Conservation (phyloP, 2,888 invertebrate species). For the Eudemis profundana region DNA sequence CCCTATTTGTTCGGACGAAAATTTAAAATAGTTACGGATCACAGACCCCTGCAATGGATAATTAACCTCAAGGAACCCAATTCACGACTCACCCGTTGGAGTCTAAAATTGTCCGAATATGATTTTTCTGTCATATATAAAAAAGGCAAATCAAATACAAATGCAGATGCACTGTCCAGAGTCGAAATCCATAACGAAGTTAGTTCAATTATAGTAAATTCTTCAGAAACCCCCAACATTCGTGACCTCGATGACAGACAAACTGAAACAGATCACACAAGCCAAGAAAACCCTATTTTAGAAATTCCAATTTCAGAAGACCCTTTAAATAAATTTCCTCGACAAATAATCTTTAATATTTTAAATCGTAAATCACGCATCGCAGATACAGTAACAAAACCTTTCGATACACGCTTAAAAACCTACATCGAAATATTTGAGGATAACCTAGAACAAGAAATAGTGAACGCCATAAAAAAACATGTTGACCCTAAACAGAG, state of each 20-base stretch:
- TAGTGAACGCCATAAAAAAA: background rate
- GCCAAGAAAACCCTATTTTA: too few relatives aligned
- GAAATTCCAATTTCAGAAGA: too few relatives aligned
- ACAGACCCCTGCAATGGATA: slow-evolving; percentile 58
- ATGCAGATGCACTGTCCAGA: slow-evolving; percentile 48
- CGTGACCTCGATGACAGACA: too few relatives aligned
- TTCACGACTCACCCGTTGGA: slow-evolving; percentile 55
- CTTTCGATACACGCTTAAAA: background rate
- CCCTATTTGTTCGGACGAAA: too few relatives aligned
- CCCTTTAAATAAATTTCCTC: too few relatives aligned
- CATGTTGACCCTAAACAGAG: background rate
- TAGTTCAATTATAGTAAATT: too few relatives aligned
- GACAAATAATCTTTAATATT: background rate
- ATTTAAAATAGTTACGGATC: slow-evolving; percentile 57
- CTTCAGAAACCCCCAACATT: too few relatives aligned
- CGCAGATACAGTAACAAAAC: background rate
- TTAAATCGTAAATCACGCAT: background rate
- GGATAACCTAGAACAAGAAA: background rate
- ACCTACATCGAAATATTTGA: background rate
- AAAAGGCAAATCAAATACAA: too few relatives aligned
- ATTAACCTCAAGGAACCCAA: too few relatives aligned
- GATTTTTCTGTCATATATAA: slow-evolving; percentile 46
- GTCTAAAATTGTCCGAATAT: slow-evolving; percentile 50
- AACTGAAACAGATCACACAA: too few relatives aligned
- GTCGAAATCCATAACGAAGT: slow-evolving; percentile 47